Evolutionary conservation across 2,113 vertebrate species (phyloP).

Genomic region (Stomatorhinus ivindoensis): DNA sequence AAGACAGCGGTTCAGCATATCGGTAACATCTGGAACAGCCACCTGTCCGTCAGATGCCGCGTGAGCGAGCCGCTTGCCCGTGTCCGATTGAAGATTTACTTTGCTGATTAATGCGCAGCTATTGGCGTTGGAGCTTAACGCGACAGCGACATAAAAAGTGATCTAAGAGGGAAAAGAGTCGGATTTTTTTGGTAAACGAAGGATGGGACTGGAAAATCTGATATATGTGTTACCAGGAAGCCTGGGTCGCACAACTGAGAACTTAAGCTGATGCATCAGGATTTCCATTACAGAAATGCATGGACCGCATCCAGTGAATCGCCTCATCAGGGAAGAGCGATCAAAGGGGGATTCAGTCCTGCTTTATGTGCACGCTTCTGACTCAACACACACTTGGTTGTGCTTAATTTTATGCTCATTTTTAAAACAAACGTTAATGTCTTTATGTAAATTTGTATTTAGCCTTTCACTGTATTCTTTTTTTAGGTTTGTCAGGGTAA

Average conservation of each 20-base stretch:
- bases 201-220: conserved; percentile 11
- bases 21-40: not conserved
- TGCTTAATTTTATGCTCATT: not conserved
- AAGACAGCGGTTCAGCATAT: not conserved
- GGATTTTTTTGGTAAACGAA: conserved; percentile 18
- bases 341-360: not conserved
- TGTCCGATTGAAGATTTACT: conserved; percentile 18
- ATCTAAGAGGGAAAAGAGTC: conserved; percentile 24
- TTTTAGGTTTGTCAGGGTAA: not conserved
- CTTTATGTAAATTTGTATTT: not conserved
- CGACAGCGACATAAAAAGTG: conserved; percentile 33
- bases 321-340: conserved; percentile 7
- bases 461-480: not conserved
- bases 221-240: not conserved
- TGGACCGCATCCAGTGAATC: conserved; percentile 38
- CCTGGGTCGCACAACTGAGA: conserved; percentile 1
- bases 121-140: conserved; percentile 8
- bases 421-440: not conserved
- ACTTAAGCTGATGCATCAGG: conserved; percentile 28
- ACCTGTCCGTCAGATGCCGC: not conserved
- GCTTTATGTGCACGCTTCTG: not conserved
- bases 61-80: not conserved
- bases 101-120: conserved; percentile 26
- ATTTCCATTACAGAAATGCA: conserved; percentile 28
- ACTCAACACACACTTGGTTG: not conserved